Evolutionary conservation across 2,888 invertebrate genomes (phyloP), one percentile per base, ranked within the genome.

Genomic region (Tyria jacobaeae): DNA sequence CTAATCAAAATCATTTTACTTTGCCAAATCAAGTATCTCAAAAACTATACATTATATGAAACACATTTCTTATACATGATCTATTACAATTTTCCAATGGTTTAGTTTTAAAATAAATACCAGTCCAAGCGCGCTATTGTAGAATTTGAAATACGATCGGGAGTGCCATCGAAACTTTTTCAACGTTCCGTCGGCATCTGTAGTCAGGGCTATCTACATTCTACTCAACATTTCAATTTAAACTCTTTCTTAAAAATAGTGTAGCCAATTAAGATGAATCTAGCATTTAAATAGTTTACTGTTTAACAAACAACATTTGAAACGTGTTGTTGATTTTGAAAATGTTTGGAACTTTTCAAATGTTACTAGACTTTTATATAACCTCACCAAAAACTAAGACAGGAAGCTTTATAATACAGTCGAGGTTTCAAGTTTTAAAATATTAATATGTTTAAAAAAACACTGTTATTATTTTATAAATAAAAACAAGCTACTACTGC

Each of bases 111-210:
- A 78, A 79, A 77, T 77, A 77, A 79, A 77, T 77, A 75, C 69
- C 68, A 57, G 41, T 60, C 52, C 59, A 62, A 62, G 68, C 64
- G 54, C 57, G 74, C 76, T 69, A 76, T 78, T 76, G 76, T 76
- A 73, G 68, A 78, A 76, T 82, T 82, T 81, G 78, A 83, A 83
- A 82, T 81, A 80, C 77, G 73, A 74, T 69, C 64, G 63, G 60
- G 74, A 79, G 82, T 68, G 73, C 80, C 68, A 83, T 83, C 75
- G 82, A 81, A 83, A 83, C 81, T 83, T 83, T 81, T 83, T 81
- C 79, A 80, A 68, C 81, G 68, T 74, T 79, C 74, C 80, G 80
- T 78, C 70, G 68, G 66, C 62, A 44, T 64, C 70, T 72, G 66
- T 47, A 70, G 70, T 67, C 50, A 75, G 73, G 72, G 73, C 64